A percentile compares a stretch with the other conserved stretches of the same genome.
Evolutionary conservation across 2,113 vertebrate genomes (phyloP).

Genomic region (Cavia aperea): DNA sequence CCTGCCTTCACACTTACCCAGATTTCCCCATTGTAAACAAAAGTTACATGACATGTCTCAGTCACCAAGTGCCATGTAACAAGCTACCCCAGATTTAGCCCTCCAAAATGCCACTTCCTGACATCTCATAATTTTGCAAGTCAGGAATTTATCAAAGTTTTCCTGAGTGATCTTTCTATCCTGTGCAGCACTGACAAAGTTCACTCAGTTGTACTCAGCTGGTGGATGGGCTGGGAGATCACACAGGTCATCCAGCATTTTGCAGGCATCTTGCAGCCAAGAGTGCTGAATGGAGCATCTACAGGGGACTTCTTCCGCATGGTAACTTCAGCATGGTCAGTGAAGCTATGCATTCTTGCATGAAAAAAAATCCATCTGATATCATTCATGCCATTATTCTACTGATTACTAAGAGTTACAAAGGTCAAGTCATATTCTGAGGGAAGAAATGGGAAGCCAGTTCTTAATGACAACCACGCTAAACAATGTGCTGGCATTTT

Average conservation of each 20-base stretch:
- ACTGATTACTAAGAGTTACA: neutral
- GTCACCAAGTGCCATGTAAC: neutral
- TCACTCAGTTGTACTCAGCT: neutral
- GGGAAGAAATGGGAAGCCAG: neutral
- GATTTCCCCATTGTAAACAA: neutral
- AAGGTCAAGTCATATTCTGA: neutral
- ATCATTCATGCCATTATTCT: rapidly evolving
- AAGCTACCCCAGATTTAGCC: neutral
- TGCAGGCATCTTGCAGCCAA: too few relatives aligned
- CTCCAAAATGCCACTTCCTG: neutral
- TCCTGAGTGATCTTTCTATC: neutral
- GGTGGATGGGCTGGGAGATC: neutral
- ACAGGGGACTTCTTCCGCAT: neutral
- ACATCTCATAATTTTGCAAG: neutral
- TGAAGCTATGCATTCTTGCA: neutral
- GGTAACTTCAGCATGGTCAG: neutral
- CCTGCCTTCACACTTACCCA: neutral
- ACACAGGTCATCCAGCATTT: neutral
- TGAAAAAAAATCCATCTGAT: neutral
- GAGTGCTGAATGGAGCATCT: too few relatives aligned
- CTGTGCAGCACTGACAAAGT: rapidly evolving
- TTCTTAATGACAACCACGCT: neutral
- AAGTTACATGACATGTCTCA: neutral
- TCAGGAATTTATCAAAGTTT: neutral
- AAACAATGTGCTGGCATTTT: neutral